Evolutionary conservation across 2,113 vertebrate genomes (phyloP).

Genomic region (Pseudopipra pipra): DNA sequence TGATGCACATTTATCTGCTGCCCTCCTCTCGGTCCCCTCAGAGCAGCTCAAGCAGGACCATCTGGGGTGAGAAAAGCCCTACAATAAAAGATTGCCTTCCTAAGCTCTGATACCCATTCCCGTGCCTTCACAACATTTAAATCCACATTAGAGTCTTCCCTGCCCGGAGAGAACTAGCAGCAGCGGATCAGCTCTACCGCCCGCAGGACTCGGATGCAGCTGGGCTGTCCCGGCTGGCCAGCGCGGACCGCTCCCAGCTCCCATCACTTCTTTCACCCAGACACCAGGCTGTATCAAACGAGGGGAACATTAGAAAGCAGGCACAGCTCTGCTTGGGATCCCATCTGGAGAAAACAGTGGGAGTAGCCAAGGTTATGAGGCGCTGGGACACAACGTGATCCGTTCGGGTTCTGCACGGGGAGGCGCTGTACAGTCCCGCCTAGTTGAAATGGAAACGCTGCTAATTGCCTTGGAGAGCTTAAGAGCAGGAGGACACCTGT

Average conservation of each 20-base stretch:
- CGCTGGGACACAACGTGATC: not conserved
- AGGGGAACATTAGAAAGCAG: not conserved
- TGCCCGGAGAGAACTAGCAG: not conserved
- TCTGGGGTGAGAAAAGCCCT: not conserved
- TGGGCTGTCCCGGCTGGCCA: not conserved
- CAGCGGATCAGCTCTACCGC: not conserved
- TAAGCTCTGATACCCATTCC: not conserved
- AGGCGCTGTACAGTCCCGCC: slow-evolving; percentile 6
- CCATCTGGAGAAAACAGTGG: not conserved
- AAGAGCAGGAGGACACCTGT: slow-evolving; percentile 60
- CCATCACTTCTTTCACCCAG: not conserved
- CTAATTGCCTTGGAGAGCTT: slow-evolving; percentile 35
- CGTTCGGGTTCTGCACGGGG: not conserved
- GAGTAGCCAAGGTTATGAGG: not conserved
- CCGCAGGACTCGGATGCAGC: not conserved
- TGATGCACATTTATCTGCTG: not conserved
- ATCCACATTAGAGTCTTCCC: not conserved
- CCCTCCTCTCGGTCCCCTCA: not conserved
- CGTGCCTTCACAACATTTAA: not conserved
- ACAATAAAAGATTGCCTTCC: not conserved
- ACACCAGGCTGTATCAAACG: not conserved
- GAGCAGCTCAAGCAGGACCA: not conserved
- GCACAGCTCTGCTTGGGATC: not conserved
- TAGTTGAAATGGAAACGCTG: not conserved
- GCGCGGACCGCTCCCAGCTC: not conserved